Evolutionary conservation across 2,797 vertebrate genomes (phyloP).

Genomic region (Chiloscyllium punctatum): DNA sequence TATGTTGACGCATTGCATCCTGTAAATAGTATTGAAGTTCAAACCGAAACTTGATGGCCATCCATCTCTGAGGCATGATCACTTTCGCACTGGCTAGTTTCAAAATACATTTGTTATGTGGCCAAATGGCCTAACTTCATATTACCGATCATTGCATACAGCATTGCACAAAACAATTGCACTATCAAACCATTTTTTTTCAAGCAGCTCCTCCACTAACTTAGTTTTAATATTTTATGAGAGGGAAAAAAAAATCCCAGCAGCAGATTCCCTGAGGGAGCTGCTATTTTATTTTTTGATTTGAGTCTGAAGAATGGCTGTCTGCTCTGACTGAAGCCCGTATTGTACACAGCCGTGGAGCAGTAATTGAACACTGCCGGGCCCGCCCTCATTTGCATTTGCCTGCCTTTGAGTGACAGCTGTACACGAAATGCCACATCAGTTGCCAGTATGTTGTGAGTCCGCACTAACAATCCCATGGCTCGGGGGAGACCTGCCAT

Average conservation of each 20-base stretch:
- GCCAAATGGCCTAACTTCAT: background rate
- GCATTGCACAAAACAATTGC: background rate
- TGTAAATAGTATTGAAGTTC: background rate
- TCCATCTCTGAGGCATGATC: background rate
- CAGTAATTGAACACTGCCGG: conserved; percentile 84
- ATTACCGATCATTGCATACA: background rate
- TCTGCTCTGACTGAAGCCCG: conserved; percentile 72
- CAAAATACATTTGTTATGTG: background rate
- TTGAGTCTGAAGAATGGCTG: conserved; percentile 70
- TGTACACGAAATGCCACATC: conserved; percentile 99
- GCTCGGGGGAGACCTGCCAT: conserved; percentile 98
- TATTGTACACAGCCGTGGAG: conserved; percentile 70
- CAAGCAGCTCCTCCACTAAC: background rate
- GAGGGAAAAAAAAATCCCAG: conserved; percentile 53
- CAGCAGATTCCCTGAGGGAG: conserved; percentile 64
- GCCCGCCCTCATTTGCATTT: conserved; percentile 94
- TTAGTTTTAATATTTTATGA: conserved; percentile 39
- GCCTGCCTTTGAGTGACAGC: conserved; percentile 91
- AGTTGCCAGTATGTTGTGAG: conserved; percentile 99
- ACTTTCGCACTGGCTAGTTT: background rate
- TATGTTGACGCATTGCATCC: background rate
- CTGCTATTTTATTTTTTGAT: conserved; percentile 63
- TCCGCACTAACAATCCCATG: conserved; percentile 96
- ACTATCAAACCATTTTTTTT: conserved; percentile 19
- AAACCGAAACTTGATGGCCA: background rate